Evolutionary conservation across 2,888 invertebrate genomes (phyloP), one percentile per base, ranked within the genome.

Genomic region (Mesochorus sp.): DNA sequence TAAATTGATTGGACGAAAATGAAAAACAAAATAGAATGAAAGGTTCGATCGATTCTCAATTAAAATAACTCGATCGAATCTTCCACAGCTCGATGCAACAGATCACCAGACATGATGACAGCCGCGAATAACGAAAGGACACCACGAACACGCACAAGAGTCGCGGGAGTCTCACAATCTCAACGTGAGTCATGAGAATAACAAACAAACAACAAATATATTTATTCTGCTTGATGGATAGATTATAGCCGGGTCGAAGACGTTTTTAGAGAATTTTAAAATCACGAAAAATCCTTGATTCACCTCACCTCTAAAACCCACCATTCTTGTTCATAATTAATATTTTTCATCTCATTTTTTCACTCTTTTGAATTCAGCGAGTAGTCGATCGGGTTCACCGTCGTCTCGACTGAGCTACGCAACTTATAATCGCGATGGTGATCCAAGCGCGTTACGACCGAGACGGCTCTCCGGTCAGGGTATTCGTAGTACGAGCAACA

Each of bases 311-410:
- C 21, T 47, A 47, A 17, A 47, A 39, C 31, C 49, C 12, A 19
- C 34, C 12, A 37, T 57, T 47, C 17, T 47, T 47, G 10, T 47
- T 47, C 19, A 47, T 47, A 21, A 44, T 61, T 42, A 14, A 12
- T 3, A 12, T 2, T 24, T 8, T 49, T 24, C n/a, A 3, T 28
- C n/a, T 12, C 5, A 6, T 47, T 61, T 44, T 31, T 55, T 31
- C 3, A 28, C 19, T 17, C 34, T n/a, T 34, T 34, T n/a, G 8
- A 10, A 34, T 39, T 17, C 92, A 97, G 97, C 99, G 4, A 96
- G 97, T 55, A 98, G 98, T 84, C 93, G 99, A 42, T 98, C 98
- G 2, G 97, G 97, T 62, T 98, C 98, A 0, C 98, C 99, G 0
- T 97, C 97, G 71, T 97, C 98, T 0, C 94, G 97, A 79, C 91